phyloP scores from a whole-genome alignment of 2,888 invertebrate species.

The Caenorhabditis afra region DNA sequence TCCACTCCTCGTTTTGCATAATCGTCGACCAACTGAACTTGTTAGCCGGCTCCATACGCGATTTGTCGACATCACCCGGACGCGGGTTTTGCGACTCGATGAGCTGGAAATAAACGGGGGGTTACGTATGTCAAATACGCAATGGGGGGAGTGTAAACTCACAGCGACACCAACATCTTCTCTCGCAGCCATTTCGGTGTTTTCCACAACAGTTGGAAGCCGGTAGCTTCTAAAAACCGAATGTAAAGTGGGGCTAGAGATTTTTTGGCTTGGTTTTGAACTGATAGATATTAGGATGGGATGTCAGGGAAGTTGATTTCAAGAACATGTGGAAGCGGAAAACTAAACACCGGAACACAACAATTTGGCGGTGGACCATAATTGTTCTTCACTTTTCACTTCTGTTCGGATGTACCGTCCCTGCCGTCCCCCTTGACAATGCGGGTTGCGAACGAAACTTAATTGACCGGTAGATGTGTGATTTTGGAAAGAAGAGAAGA shows the following conservation, averaged over 20 bases:
- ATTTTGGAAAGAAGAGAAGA: no score
- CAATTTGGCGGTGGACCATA: constrained; percentile 26
- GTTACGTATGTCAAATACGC: no score
- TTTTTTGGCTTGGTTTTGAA: neutral
- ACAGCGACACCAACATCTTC: constrained; percentile 26
- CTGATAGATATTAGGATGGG: no score
- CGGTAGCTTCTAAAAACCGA: constrained; percentile 12
- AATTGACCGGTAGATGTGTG: constrained; percentile 26
- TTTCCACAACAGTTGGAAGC: constrained; percentile 7
- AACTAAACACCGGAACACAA: constrained; percentile 53
- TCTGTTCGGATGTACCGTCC: neutral
- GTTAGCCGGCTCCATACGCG: constrained; percentile 3
- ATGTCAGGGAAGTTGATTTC: constrained; percentile 20
- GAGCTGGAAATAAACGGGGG: constrained; percentile 11
- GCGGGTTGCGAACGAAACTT: constrained; percentile 21
- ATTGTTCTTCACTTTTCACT: neutral
- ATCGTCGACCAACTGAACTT: no score
- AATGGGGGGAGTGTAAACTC: neutral
- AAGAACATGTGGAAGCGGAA: neutral
- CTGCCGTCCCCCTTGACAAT: no score
- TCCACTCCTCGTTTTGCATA: constrained; percentile 19
- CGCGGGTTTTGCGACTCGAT: constrained; percentile 28
- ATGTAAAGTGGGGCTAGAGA: neutral
- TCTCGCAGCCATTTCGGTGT: neutral
- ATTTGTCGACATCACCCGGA: constrained; percentile 26